Base-by-base conservation (phyloP, 2,888 invertebrate genomes). In the Aelia acuminata region DNA sequence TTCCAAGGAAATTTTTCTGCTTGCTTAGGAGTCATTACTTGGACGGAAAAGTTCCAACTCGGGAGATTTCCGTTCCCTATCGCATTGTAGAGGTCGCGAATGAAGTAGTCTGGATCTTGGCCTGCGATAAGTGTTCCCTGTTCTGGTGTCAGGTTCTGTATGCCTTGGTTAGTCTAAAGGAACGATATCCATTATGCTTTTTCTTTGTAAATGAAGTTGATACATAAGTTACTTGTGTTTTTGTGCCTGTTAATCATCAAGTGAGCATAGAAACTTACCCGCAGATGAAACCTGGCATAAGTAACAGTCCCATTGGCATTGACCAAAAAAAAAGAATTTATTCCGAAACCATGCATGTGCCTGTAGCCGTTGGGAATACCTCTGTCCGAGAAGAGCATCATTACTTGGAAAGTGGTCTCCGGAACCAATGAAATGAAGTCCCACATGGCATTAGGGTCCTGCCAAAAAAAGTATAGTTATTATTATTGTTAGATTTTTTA, bases 231-330 rank as follows among this genome's bases (percentile, higher is more conserved):
- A 15, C 20, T 47, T 84, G n/a, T 18, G 48, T 84, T 84, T 26
- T 43, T 13, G 5, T 43, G n/a, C 43, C 4, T 43, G 43, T 43
- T 43, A n/a, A 87, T 22, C 47, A 80, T 43, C 39, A 8, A 48
- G 15, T 22, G n/a, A 39, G 31, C 13, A 85, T 31, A 43, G 8
- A 80, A 1, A 89, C 89, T 90, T 90, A 94, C 94, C 93, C 97
- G 98, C 92, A 95, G 96, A 92, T 98, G 98, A 94, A 98, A 98
- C 94, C 98, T 98, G 90, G 96, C 97, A 93, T 96, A 98, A 90
- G 96, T 94, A 3, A 94, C 93, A 70, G 96, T 94, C 70, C 91
- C 92, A 88, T 95, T 93, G 11, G 94, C 80, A 85, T 87, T 89
- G 80, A 75, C 87, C 89, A 94, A 91, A 90, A 93, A 93, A 49